Evolutionary conservation across 2,113 vertebrate genomes (phyloP), one percentile per base, ranked within the genome.

Genomic region (Tenebrosternarchus preto): DNA sequence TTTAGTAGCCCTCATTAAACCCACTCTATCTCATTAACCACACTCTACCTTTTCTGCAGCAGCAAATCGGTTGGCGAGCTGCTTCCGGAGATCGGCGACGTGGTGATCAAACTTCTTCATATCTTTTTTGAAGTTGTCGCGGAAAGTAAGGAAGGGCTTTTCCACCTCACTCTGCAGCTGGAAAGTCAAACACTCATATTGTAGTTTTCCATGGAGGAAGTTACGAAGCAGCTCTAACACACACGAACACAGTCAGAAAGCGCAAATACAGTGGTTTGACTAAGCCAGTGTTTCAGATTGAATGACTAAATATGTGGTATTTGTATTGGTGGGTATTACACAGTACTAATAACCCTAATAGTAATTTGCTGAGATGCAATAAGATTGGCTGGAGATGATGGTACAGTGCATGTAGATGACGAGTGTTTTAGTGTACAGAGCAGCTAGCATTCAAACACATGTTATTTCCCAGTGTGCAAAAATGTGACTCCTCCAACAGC

Each of bases 111-210:
- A 95, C 86, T 96, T 95, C 73, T 98, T 99, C 96, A 99, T 95
- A 91, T 99, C 98, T 82, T 99, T 99, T 92, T 99, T 99, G 76
- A 98, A 98, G 91, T 98, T 99, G 89, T 99, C 98, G 0, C 98
- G 91, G 89, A 98, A 98, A 79, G 90, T 94, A 59, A 99, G 93
- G 2, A 99, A 85, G 11, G 98, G 97, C 66, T 97, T 99, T 88
- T 99, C 98, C n/a, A 99, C 97, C 83, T 99, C 96, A 0, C 95
- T 96, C 81, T 99, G 98, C 17, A 99, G 95, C 98, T 99, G 90
- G 31, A 73, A 64, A 27, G 17, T 4, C 60, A n/a, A 27, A 29
- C 39, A 68, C 16, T 22, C 0, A 68, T 12, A 68, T 64, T 1
- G 11, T 57, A 25, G 29, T 39, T 57, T 50, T 29, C 6, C 3